Evolutionary conservation across 2,888 invertebrate species (phyloP).

Genomic region (Xestia c-nigrum): DNA sequence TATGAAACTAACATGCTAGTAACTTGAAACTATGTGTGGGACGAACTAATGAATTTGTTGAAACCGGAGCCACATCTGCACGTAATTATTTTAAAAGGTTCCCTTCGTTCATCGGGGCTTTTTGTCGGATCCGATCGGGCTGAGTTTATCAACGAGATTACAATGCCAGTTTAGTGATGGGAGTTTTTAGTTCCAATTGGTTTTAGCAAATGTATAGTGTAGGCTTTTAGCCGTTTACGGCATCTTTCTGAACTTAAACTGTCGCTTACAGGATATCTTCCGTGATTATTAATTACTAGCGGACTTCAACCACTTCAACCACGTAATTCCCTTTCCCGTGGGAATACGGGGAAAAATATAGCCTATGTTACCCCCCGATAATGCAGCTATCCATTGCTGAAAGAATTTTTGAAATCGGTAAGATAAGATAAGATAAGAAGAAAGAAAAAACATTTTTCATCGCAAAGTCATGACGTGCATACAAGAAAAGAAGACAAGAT

Average conservation of each 20-base stretch:
- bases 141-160: conserved; percentile 22
- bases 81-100: conserved; percentile 58
- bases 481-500: too few relatives aligned
- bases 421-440: too few relatives aligned
- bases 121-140: background rate
- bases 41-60: conserved; percentile 39
- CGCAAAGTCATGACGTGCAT: too few relatives aligned
- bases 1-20: conserved; percentile 1
- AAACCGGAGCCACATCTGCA: conserved; percentile 45
- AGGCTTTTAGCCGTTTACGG: background rate
- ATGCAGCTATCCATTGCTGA: too few relatives aligned
- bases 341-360: too few relatives aligned
- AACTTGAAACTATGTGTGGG: conserved; percentile 38
- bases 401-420: too few relatives aligned
- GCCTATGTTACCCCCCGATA: too few relatives aligned
- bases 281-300: too few relatives aligned
- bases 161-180: background rate
- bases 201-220: conserved; percentile 1
- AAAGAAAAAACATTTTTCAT: too few relatives aligned
- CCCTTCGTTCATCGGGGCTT: conserved; percentile 9
- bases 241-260: background rate
- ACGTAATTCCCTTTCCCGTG: too few relatives aligned
- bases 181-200: background rate
- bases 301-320: too few relatives aligned
- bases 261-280: too few relatives aligned